Evolutionary conservation across 64 coral and sea anemone species (phyloP).

Genomic region (Anthopleura sola): DNA sequence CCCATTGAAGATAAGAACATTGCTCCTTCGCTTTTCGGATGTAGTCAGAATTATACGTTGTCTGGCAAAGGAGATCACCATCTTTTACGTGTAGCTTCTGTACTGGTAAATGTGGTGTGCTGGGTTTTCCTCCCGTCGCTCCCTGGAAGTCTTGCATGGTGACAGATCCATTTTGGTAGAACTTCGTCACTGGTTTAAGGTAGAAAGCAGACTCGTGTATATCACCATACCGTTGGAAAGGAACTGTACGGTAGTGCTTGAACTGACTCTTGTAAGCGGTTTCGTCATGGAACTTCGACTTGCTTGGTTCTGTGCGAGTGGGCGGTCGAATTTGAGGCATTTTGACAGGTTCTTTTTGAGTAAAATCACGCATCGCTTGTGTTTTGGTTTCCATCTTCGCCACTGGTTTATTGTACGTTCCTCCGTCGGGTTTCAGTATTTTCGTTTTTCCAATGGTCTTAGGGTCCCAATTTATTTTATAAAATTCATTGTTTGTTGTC

Average conservation of each 20-base stretch:
- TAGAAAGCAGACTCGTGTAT: conserved; percentile 82
- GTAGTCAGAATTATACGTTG: conserved; percentile 72
- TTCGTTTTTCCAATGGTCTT: conserved; percentile 77
- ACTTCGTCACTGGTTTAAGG: conserved; percentile 76
- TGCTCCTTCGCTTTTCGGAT: conserved; percentile 46
- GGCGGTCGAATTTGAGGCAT: conserved; percentile 66
- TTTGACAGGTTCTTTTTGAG: conserved; percentile 54
- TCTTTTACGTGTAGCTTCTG: conserved; percentile 24
- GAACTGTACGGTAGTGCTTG: conserved; percentile 64
- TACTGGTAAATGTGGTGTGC: conserved; percentile 55
- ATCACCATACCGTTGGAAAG: conserved; percentile 86
- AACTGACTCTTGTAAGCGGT: conserved; percentile 89
- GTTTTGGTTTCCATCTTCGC: conserved; percentile 77
- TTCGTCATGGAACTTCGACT: conserved; percentile 61
- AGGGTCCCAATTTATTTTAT: conserved; percentile 86
- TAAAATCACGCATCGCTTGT: conserved; percentile 82
- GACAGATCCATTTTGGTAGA: conserved; percentile 76
- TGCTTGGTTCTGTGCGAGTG: conserved; percentile 57
- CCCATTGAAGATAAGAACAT: conserved; percentile 80
- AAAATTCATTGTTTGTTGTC: conserved; percentile 84
- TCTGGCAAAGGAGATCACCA: conserved; percentile 45
- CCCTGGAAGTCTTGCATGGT: conserved; percentile 82
- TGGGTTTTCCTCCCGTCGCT: conserved; percentile 55
- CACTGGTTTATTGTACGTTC: conserved; percentile 46
- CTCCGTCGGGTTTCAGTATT: conserved; percentile 54